These are phyloP conservation scores for Anorthoa munda DNA, from an alignment of 2,888 invertebrate genomes.

Conservation along the genomic window DNA sequence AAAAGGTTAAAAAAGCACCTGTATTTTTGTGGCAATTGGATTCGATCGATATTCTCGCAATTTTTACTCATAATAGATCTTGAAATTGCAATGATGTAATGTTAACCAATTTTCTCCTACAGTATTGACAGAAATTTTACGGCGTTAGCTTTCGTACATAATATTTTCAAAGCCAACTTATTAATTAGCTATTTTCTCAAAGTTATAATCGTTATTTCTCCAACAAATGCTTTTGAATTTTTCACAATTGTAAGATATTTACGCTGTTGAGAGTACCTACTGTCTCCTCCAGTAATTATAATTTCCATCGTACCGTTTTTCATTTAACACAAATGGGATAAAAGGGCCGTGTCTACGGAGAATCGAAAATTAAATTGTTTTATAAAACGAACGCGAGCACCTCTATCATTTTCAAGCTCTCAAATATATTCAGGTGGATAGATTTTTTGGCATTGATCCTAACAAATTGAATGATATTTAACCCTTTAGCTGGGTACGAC, in stretches of 20 bases:
- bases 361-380: conserved; percentile 34
- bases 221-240: background rate
- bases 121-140: background rate
- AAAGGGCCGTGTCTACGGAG: conserved; percentile 6
- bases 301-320: conserved; percentile 19
- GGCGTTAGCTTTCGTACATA: background rate
- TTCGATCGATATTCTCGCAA: no score
- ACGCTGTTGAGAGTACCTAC: background rate
- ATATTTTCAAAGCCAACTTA: background rate
- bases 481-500: conserved; percentile 12
- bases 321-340: background rate
- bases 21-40: no score
- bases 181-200: background rate
- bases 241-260: background rate
- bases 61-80: no score
- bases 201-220: background rate
- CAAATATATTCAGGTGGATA: conserved; percentile 34
- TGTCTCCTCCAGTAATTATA: conserved; percentile 27
- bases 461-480: conserved; percentile 41
- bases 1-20: no score
- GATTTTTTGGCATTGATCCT: conserved; percentile 52
- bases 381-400: conserved; percentile 6
- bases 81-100: no score
- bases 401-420: conserved; percentile 22
- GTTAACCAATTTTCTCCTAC: background rate